Conservation (phyloP, 2,797 vertebrate genomes). For the Synanceia verrucosa region DNA sequence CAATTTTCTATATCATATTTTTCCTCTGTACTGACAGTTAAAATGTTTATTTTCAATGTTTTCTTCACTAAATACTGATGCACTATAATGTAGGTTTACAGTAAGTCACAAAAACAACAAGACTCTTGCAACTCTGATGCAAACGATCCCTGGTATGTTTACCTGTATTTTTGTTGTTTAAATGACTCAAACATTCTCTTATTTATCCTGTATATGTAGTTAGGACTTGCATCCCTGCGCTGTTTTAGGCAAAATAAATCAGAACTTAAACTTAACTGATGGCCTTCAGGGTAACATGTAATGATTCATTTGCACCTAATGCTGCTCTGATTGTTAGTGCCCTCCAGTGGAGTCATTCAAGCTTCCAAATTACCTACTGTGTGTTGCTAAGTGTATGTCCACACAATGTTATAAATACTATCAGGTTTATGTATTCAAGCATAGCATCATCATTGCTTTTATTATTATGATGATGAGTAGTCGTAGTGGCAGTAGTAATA, state of each 20-base stretch:
- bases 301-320: not conserved
- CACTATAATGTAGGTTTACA: not conserved
- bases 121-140: not conserved
- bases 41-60: not conserved
- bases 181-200: not conserved
- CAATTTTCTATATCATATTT: not conserved
- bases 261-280: not conserved
- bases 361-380: not conserved
- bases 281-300: not conserved
- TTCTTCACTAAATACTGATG: too few species aligned
- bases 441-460: not conserved
- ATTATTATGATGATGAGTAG: too few species aligned
- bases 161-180: not conserved
- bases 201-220: not conserved
- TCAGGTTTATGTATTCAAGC: not conserved
- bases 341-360: slow-evolving; percentile 8
- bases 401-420: not conserved
- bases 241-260: not conserved
- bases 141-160: not conserved
- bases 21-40: not conserved
- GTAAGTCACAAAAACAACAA: not conserved
- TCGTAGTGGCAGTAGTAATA: too few species aligned
- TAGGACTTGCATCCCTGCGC: fast-evolving
- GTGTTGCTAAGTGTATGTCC: not conserved
- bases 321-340: not conserved